Percentiles rank a stretch among this genome's conserved stretches.
phyloP scores from a whole-genome alignment of 2,888 invertebrate genomes.

The Teleogryllus oceanicus region DNA sequence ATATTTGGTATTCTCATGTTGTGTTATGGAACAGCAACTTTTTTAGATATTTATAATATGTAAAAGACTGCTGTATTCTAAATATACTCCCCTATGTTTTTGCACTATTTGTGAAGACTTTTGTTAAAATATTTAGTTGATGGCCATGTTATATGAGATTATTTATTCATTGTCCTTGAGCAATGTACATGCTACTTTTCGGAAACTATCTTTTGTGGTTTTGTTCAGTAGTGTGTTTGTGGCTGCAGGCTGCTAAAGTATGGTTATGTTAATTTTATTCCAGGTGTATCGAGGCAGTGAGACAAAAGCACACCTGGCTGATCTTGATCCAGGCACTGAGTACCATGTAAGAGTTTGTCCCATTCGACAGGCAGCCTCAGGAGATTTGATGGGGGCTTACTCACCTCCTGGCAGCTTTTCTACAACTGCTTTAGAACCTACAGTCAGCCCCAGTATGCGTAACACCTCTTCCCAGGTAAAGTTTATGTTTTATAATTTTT shows the following conservation, averaged over 20 bases:
- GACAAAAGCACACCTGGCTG: slow-evolving; percentile 60
- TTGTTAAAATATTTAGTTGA: too few species aligned
- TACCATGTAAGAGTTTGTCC: slow-evolving; percentile 77
- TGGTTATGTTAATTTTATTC: slow-evolving; percentile 30
- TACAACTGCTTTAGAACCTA: slow-evolving; percentile 46
- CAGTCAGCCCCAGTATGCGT: slow-evolving; percentile 47
- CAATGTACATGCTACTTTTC: too few species aligned
- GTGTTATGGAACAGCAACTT: too few species aligned
- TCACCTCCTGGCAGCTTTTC: slow-evolving; percentile 63
- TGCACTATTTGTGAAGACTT: too few species aligned
- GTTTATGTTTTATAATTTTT: not conserved
- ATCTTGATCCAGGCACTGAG: slow-evolving; percentile 70
- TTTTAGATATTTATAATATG: too few species aligned
- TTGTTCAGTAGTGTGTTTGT: too few species aligned
- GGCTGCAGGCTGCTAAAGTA: not conserved
- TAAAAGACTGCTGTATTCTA: not conserved
- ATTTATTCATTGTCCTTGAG: too few species aligned
- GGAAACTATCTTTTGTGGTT: too few species aligned
- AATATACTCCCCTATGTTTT: too few species aligned
- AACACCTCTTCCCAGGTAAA: slow-evolving; percentile 41
- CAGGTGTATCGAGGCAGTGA: slow-evolving; percentile 67
- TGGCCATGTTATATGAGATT: too few species aligned
- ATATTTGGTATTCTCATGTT: too few species aligned
- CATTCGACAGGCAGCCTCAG: slow-evolving; percentile 60
- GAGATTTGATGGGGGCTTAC: slow-evolving; percentile 65